phyloP scores from a whole-genome alignment of 2,888 invertebrate species.

The Panzeria rudis region DNA sequence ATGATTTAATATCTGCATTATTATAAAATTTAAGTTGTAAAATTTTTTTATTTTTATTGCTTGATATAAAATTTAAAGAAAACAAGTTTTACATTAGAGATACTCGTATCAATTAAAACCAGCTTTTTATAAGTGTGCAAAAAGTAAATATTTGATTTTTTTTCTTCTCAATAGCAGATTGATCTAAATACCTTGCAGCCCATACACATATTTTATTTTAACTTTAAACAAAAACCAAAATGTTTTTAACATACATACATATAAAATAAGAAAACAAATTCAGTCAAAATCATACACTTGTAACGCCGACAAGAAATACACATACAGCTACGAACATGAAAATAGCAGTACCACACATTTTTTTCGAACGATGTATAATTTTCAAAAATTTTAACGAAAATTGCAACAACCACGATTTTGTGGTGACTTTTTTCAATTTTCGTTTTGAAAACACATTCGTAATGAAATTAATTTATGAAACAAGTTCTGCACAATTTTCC shows the following conservation, averaged over 20 bases:
- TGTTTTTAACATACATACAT: background rate
- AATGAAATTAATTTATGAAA: too few relatives aligned
- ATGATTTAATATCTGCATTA: background rate
- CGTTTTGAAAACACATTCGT: too few relatives aligned
- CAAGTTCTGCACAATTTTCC: too few relatives aligned
- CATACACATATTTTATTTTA: conserved; percentile 53
- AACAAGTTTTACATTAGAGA: background rate
- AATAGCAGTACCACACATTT: too few relatives aligned
- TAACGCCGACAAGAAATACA: conserved; percentile 45
- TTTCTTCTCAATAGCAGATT: conserved; percentile 27
- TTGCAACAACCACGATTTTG: too few relatives aligned
- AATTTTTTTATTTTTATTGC: background rate
- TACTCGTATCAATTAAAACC: conserved; percentile 34
- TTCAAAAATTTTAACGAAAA: too few relatives aligned
- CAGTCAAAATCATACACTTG: conserved; percentile 38
- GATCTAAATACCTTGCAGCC: conserved; percentile 66
- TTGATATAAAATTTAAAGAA: background rate
- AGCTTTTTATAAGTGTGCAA: background rate
- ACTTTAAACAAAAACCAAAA: conserved; percentile 10
- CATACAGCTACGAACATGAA: too few relatives aligned
- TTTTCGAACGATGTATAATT: too few relatives aligned
- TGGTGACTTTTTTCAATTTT: too few relatives aligned
- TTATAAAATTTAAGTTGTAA: background rate
- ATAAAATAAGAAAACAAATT: conserved; percentile 13
- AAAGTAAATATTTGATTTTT: background rate